Percentiles rank a stretch among this genome's conserved stretches.
phyloP scores from a whole-genome alignment of 2,113 vertebrate species.

The Peucedramus taeniatus region DNA sequence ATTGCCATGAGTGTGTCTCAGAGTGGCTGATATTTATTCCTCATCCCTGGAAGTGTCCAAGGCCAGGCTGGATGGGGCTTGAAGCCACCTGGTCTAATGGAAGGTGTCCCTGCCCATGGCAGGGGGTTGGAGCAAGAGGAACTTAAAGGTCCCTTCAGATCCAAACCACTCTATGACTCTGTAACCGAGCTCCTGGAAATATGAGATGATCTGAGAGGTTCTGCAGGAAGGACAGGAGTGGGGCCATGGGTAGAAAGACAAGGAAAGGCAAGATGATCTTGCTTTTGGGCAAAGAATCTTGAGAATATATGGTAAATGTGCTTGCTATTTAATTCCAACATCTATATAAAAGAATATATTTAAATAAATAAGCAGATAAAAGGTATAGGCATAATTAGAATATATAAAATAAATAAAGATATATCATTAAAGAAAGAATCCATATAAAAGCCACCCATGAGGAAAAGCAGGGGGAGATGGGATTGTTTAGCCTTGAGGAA shows the following conservation, averaged over 20 bases:
- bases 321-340: background rate
- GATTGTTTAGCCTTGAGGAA: background rate
- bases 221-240: background rate
- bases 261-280: background rate
- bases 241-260: background rate
- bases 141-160: background rate
- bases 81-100: rapidly evolving
- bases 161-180: background rate
- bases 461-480: background rate
- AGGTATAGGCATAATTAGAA: too few species aligned
- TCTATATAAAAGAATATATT: background rate
- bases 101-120: background rate
- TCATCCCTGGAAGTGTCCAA: background rate
- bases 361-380: background rate
- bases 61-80: background rate
- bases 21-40: background rate
- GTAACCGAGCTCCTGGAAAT: background rate
- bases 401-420: background rate
- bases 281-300: background rate
- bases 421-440: background rate
- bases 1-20: background rate
- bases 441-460: background rate
- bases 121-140: background rate
- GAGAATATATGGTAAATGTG: background rate
- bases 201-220: background rate